These are phyloP conservation scores for Miichthys miiuy DNA, from an alignment of 2,797 vertebrate genomes.

Conservation along the genomic window DNA sequence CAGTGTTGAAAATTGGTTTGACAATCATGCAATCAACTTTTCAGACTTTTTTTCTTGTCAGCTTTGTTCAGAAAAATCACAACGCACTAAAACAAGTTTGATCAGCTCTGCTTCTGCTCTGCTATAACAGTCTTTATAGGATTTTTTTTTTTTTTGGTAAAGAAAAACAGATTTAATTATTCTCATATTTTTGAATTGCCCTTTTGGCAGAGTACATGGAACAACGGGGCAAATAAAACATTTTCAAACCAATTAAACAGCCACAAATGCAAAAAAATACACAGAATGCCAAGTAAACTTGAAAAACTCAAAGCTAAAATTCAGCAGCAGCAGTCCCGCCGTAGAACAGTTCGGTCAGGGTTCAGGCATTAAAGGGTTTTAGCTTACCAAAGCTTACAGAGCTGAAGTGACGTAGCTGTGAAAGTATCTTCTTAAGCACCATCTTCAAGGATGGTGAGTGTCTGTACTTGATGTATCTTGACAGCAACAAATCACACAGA, in stretches of 20 bases:
- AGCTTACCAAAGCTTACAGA: conserved; percentile 3
- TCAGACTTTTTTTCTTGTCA: not conserved
- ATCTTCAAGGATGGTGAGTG: not conserved
- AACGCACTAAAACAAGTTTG: not conserved
- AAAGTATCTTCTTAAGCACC: not conserved
- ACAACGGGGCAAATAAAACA: not conserved
- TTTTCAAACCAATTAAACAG: not conserved
- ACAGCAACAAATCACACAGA: conserved; percentile 43
- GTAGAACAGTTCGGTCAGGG: not conserved
- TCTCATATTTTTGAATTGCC: not conserved
- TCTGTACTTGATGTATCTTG: conserved; percentile 26
- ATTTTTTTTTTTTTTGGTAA: not conserved
- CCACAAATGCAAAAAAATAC: no score
- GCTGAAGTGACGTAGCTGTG: not conserved
- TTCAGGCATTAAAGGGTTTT: not conserved
- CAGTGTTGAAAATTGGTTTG: not conserved
- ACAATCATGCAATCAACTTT: not conserved
- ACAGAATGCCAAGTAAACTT: not conserved
- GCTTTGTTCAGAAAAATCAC: not conserved
- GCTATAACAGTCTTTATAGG: not conserved
- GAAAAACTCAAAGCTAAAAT: not conserved
- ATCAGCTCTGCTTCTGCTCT: not conserved
- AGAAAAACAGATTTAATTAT: not conserved
- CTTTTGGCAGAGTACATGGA: not conserved
- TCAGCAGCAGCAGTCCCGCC: not conserved